phyloP scores from a whole-genome alignment of 2,113 vertebrate genomes.

The Narcine bancroftii region DNA sequence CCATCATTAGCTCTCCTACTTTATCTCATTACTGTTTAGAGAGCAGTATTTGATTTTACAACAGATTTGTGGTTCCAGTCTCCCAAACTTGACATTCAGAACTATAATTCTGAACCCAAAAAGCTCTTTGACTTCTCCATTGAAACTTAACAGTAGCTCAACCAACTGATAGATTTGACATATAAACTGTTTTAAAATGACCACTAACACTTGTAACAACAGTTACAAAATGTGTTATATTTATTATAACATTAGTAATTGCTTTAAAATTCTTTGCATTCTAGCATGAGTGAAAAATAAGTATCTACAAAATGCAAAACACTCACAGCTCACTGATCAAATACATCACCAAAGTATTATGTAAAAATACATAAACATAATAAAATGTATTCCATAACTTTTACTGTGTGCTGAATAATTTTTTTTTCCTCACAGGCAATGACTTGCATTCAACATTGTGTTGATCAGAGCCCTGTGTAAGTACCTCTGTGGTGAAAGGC shows the following conservation, averaged over 20 bases:
- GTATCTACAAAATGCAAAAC: neutral
- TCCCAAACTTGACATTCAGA: conserved; percentile 15
- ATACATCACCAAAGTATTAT: neutral
- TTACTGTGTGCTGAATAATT: neutral
- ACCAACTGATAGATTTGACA: conserved; percentile 11
- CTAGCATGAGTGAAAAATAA: neutral
- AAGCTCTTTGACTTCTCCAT: neutral
- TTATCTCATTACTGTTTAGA: conserved; percentile 16
- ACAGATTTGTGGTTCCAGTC: neutral
- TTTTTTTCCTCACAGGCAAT: neutral
- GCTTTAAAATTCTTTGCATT: neutral
- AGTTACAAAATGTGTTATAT: neutral
- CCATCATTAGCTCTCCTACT: neutral
- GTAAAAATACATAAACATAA: neutral
- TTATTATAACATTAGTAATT: neutral
- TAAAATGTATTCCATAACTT: neutral
- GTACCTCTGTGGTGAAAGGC: too few relatives aligned
- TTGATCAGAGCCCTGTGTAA: too few relatives aligned
- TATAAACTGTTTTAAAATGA: neutral
- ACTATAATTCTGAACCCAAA: neutral
- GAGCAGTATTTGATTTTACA: conserved; percentile 33
- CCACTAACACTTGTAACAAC: neutral
- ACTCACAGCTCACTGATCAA: neutral
- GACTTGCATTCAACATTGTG: neutral
- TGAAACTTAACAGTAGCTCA: neutral